These are phyloP conservation scores for Acrocephalus scirpaceus DNA, from an alignment of 2,797 vertebrate genomes.

Conservation along the genomic window DNA sequence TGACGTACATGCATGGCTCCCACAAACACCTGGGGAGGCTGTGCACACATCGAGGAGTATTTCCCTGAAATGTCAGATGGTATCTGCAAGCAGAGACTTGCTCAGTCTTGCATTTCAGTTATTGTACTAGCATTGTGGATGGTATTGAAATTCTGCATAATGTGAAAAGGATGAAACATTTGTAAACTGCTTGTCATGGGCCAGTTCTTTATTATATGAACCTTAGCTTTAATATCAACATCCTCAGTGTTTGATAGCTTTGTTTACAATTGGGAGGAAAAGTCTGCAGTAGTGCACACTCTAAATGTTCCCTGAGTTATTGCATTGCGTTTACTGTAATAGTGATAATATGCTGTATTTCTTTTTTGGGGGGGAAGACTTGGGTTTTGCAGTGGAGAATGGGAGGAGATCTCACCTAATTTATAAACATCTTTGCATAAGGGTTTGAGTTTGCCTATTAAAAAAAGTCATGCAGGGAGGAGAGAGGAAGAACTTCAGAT, in stretches of 20 bases:
- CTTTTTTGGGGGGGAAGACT: slow-evolving; percentile 38
- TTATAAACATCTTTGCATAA: slow-evolving; percentile 17
- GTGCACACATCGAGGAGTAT: slow-evolving; percentile 40
- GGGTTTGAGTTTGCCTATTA: slow-evolving; percentile 48
- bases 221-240: slow-evolving; percentile 85
- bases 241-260: slow-evolving; percentile 77
- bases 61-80: slow-evolving; percentile 60
- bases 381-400: slow-evolving; percentile 51
- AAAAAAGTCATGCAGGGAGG: neutral
- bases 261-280: slow-evolving; percentile 71
- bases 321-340: slow-evolving; percentile 55
- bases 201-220: slow-evolving; percentile 82
- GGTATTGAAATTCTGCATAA: slow-evolving; percentile 78
- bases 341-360: slow-evolving; percentile 58
- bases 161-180: slow-evolving; percentile 78
- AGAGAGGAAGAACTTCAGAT: slow-evolving; percentile 5
- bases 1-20: neutral
- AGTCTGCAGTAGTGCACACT: slow-evolving; percentile 65
- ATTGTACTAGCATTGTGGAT: slow-evolving; percentile 72
- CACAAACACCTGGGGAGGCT: slow-evolving; percentile 9
- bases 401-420: slow-evolving; percentile 53
- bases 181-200: slow-evolving; percentile 79
- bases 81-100: slow-evolving; percentile 47
- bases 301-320: slow-evolving; percentile 61
- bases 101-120: slow-evolving; percentile 73